These are phyloP conservation scores for Ochlodes sylvanus DNA, from an alignment of 2,888 invertebrate species.

Conservation along the genomic window DNA sequence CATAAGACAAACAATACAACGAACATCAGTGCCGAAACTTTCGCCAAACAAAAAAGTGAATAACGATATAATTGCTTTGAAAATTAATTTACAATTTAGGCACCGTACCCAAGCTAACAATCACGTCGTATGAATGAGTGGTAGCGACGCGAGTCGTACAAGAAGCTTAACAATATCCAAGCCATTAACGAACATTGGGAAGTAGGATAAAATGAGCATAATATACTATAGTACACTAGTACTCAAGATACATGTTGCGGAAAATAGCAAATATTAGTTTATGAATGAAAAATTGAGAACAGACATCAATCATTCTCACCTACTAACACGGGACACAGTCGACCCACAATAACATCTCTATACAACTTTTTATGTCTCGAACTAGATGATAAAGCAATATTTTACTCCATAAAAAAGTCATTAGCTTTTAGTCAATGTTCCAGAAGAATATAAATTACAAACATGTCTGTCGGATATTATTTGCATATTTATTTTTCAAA, in stretches of 20 bases:
- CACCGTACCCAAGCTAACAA: not conserved
- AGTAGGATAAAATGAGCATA: not conserved
- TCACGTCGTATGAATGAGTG: not conserved
- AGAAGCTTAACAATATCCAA: not conserved
- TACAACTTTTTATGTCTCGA: conserved; percentile 24
- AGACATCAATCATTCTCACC: conserved; percentile 47
- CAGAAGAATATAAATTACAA: conserved; percentile 1
- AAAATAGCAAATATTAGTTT: conserved; percentile 24
- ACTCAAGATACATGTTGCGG: not conserved
- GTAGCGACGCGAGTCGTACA: not conserved
- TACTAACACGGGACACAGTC: conserved; percentile 37
- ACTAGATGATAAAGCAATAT: conserved; percentile 28
- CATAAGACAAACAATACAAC: conserved; percentile 55
- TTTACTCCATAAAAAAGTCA: conserved; percentile 16
- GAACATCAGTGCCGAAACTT: conserved; percentile 52
- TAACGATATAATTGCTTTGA: conserved; percentile 34
- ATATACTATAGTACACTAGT: too few species aligned
- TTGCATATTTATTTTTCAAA: conserved; percentile 38
- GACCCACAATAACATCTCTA: conserved; percentile 19
- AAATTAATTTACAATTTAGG: conserved; percentile 27
- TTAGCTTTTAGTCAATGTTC: not conserved
- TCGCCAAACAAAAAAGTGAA: conserved; percentile 49
- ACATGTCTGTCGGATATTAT: conserved; percentile 24
- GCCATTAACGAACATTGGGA: conserved; percentile 1
- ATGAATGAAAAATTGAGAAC: conserved; percentile 38